Percentiles rank a stretch among this genome's conserved stretches.
Conservation (phyloP, 2,888 invertebrate genomes). For the Patella caerulea region DNA sequence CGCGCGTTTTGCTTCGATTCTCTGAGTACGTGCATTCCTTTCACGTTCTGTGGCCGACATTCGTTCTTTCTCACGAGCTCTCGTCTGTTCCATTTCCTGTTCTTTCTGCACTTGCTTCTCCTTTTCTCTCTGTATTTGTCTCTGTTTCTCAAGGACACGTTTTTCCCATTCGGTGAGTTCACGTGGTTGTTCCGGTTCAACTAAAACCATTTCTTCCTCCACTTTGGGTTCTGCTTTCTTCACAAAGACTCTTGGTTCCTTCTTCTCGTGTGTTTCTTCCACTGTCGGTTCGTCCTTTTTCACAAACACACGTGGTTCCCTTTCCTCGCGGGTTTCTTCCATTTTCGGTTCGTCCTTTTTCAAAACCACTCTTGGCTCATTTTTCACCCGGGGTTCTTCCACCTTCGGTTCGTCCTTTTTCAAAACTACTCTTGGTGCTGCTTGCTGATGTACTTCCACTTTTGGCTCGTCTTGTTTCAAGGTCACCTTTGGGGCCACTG, state of each 20-base stretch:
- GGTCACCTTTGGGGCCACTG: no score
- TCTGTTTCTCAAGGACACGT: conserved; percentile 7
- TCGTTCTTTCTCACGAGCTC: conserved; percentile 5
- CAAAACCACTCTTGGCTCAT: background rate
- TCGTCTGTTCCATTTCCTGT: conserved; percentile 8
- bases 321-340: background rate
- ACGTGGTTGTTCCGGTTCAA: background rate
- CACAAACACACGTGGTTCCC: no score
- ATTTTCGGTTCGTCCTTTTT: background rate
- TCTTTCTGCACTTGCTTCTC: background rate
- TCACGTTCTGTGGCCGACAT: background rate
- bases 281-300: no score
- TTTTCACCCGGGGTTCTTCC: background rate
- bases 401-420: background rate
- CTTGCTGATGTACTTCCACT: background rate
- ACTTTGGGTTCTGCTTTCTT: no score
- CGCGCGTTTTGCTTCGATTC: background rate
- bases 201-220: background rate
- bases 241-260: no score
- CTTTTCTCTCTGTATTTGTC: background rate
- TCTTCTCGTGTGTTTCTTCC: no score
- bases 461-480: background rate
- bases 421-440: background rate
- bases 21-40: background rate
- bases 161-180: conserved; percentile 5